A percentile compares a stretch with the other conserved stretches of the same genome.
phyloP scores from a whole-genome alignment of 2,888 invertebrate species.

The Tiliacea aurago region DNA sequence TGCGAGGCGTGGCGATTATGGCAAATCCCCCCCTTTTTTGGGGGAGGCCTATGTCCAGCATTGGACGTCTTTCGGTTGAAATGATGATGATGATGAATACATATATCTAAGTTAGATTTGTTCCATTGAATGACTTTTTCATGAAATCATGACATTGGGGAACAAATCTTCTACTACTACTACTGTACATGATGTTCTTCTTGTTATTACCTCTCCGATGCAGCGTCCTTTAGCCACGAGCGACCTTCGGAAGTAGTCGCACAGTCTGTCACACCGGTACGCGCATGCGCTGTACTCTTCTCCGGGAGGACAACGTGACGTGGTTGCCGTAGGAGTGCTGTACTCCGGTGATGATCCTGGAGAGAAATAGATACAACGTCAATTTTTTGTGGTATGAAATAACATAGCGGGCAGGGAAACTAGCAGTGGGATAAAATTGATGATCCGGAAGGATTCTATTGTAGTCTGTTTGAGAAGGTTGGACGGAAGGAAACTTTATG shows the following conservation, averaged over 20 bases:
- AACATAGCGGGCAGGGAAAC: background rate
- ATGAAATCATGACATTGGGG: too few species aligned
- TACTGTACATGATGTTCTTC: too few species aligned
- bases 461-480: background rate
- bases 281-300: constrained; percentile 93
- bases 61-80: too few species aligned
- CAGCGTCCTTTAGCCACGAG: constrained; percentile 84
- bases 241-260: constrained; percentile 91
- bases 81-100: too few species aligned
- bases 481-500: too few species aligned
- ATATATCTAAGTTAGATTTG: too few species aligned
- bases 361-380: background rate
- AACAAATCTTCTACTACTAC: too few species aligned
- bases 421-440: background rate
- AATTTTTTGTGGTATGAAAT: background rate
- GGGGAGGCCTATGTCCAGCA: too few species aligned
- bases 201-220: constrained; percentile 74
- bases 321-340: constrained; percentile 15
- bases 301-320: constrained; percentile 81
- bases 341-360: background rate
- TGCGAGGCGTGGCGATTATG: too few species aligned
- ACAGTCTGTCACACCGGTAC: constrained; percentile 93
- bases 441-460: background rate
- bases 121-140: too few species aligned
- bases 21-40: too few species aligned